A percentile compares a stretch with the other conserved stretches of the same genome.
Evolutionary conservation across 2,113 vertebrate genomes (phyloP).

Genomic region (Excalfactoria chinensis): DNA sequence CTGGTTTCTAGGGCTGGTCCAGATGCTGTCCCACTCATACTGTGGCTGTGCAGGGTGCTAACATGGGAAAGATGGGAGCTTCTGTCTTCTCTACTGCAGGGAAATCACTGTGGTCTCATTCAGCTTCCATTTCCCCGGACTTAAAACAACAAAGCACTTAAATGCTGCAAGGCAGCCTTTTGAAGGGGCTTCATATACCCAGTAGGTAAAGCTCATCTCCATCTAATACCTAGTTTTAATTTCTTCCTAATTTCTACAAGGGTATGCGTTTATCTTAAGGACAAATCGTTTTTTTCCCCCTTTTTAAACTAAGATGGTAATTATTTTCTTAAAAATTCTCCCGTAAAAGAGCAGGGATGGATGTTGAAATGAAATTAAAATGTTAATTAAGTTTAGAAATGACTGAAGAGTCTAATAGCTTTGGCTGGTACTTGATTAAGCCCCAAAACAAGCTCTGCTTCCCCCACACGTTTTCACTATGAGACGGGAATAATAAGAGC

Average conservation of each 20-base stretch:
- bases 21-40: rapidly evolving
- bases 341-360: constrained; percentile 12
- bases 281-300: not conserved
- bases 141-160: not conserved
- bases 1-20: rapidly evolving
- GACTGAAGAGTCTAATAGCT: constrained; percentile 36
- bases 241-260: not conserved
- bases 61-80: not conserved
- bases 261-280: not conserved
- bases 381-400: constrained; percentile 49
- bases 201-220: not conserved
- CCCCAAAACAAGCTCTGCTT: constrained; percentile 18
- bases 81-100: not conserved
- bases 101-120: not conserved
- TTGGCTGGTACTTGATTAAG: constrained; percentile 36
- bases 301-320: not conserved
- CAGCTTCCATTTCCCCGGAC: not conserved
- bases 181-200: not conserved
- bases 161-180: rapidly evolving
- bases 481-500: constrained; percentile 44
- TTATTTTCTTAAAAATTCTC: rapidly evolving
- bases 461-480: constrained; percentile 53
- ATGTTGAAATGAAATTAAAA: constrained; percentile 51
- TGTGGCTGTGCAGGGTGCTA: rapidly evolving
- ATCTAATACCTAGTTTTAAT: not conserved